These are phyloP conservation scores for Beaufortia kweichowensis DNA, from an alignment of 2,113 vertebrate species.

Conservation along the genomic window DNA sequence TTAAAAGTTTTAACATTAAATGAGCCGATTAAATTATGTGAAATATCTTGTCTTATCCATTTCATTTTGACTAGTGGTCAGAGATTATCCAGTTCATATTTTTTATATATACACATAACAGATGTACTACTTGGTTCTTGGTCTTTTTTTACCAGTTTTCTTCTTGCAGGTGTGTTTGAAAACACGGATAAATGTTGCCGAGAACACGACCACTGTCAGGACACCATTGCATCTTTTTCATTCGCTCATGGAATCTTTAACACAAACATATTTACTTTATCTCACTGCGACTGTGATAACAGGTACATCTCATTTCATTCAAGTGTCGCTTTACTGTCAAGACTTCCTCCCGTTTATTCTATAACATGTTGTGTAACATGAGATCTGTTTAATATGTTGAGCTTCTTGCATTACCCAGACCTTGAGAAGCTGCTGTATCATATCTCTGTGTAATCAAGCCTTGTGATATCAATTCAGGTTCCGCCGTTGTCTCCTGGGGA, in stretches of 20 bases:
- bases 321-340: not conserved
- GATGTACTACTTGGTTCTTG: not conserved
- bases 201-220: conserved; percentile 83
- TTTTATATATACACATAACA: no score
- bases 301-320: conserved; percentile 67
- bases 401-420: not conserved
- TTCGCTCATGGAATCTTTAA: conserved; percentile 84
- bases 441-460: conserved; percentile 8
- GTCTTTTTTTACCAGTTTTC: conserved; percentile 8
- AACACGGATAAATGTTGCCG: conserved; percentile 84
- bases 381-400: conserved; percentile 11
- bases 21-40: no score
- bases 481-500: conserved; percentile 73
- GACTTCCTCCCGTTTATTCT: conserved; percentile 13
- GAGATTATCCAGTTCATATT: no score
- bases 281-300: conserved; percentile 86
- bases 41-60: no score
- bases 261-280: conserved; percentile 84
- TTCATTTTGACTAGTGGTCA: no score
- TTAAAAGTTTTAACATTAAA: no score
- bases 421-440: not conserved
- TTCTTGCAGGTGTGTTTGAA: conserved; percentile 76
- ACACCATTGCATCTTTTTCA: conserved; percentile 78
- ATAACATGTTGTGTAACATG: not conserved
- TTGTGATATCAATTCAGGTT: conserved; percentile 71